Evolutionary conservation across 2,113 vertebrate species (phyloP).

Genomic region (Toxotes chatareus): DNA sequence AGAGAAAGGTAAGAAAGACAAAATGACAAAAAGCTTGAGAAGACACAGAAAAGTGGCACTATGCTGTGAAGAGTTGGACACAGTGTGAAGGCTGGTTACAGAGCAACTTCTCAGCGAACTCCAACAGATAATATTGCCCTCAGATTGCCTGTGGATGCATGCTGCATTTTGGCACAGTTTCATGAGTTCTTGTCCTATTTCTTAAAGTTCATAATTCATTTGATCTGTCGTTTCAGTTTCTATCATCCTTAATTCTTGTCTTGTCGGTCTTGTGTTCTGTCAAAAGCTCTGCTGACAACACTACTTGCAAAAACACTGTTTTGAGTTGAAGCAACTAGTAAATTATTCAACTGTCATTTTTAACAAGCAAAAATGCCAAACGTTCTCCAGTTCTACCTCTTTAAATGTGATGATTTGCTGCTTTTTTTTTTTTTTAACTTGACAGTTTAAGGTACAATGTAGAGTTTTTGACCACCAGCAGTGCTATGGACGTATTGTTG

Average conservation of each 20-base stretch:
- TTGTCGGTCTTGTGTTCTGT: neutral
- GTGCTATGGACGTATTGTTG: neutral
- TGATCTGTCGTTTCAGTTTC: conserved; percentile 1
- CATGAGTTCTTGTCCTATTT: neutral
- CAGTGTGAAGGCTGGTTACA: neutral
- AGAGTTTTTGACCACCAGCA: neutral
- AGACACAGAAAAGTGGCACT: conserved; percentile 8
- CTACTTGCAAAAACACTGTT: neutral
- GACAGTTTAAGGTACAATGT: neutral
- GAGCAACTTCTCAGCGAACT: neutral
- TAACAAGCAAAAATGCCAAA: neutral
- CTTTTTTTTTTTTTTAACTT: neutral
- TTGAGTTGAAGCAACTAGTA: neutral
- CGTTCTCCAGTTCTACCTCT: neutral
- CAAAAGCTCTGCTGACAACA: neutral
- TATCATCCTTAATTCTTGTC: neutral
- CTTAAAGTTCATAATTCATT: conserved; percentile 12
- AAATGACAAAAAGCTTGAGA: conserved; percentile 14
- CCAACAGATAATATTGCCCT: neutral
- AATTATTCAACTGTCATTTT: neutral
- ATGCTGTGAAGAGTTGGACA: neutral
- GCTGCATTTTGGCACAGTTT: neutral
- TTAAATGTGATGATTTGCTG: neutral
- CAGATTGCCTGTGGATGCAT: neutral
- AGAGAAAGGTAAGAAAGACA: conserved; percentile 16